Percentiles rank a stretch among this genome's conserved stretches.
Conservation (phyloP, 2,888 invertebrate species). For the Atethmia centrago region DNA sequence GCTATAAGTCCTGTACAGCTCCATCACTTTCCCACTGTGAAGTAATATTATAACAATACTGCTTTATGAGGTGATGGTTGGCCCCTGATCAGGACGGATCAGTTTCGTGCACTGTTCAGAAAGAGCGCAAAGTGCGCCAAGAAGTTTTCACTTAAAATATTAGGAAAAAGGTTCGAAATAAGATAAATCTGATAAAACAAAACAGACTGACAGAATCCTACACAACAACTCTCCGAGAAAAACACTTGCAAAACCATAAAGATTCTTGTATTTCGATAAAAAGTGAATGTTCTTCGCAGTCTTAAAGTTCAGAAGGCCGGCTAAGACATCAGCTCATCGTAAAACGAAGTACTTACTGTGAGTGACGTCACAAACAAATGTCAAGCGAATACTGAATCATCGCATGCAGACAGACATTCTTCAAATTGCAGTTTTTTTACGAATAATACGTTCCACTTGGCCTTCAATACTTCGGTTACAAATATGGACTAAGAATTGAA, state of each 20-base stretch:
- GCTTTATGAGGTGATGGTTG: too few species aligned
- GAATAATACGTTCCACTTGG: slow-evolving; percentile 3
- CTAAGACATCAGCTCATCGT: slow-evolving; percentile 15
- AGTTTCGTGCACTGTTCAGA: too few species aligned
- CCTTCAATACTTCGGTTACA: slow-evolving; percentile 2
- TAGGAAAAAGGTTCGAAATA: neutral
- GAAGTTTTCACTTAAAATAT: too few species aligned
- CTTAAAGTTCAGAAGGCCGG: slow-evolving; percentile 28
- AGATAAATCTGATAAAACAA: neutral
- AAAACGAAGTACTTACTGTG: slow-evolving; percentile 29
- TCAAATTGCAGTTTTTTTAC: slow-evolving; percentile 20
- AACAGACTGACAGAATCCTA: neutral
- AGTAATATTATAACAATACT: too few species aligned
- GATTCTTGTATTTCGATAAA: slow-evolving; percentile 38
- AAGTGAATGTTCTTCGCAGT: slow-evolving; percentile 17
- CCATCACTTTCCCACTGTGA: too few species aligned
- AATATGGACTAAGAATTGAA: slow-evolving; percentile 3
- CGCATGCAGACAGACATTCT: slow-evolving; percentile 14
- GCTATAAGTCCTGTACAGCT: too few species aligned
- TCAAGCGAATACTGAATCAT: slow-evolving; percentile 21
- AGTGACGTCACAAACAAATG: slow-evolving; percentile 31
- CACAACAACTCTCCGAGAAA: slow-evolving; percentile 2
- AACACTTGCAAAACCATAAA: slow-evolving; percentile 10
- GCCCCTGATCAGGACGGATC: too few species aligned
- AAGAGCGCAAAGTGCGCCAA: too few species aligned